phyloP scores from a whole-genome alignment of 2,888 invertebrate genomes.

The Cataglyphis rosenhaueri region DNA sequence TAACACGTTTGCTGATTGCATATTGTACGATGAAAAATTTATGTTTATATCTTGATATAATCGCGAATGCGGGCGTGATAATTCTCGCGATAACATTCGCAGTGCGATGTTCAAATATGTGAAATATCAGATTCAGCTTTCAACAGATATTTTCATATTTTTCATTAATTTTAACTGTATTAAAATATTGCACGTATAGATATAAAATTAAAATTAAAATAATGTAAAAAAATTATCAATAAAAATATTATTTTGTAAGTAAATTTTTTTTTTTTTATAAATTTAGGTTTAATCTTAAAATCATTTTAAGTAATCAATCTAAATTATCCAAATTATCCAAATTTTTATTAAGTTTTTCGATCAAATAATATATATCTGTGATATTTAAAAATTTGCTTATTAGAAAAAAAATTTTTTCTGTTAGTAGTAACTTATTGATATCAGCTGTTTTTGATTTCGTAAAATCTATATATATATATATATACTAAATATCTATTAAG shows the following conservation, averaged over 20 bases:
- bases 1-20: background rate
- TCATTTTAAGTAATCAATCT: too few relatives aligned
- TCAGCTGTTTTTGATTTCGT: too few relatives aligned
- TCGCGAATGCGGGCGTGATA: background rate
- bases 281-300: too few relatives aligned
- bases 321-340: too few relatives aligned
- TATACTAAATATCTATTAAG: too few relatives aligned
- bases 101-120: background rate
- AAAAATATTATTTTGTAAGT: background rate
- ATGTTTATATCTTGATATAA: background rate
- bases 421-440: too few relatives aligned
- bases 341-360: too few relatives aligned
- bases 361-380: too few relatives aligned
- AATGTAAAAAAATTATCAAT: background rate
- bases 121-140: background rate
- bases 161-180: background rate
- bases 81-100: background rate
- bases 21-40: background rate
- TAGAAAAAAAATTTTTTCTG: too few relatives aligned
- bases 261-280: too few relatives aligned
- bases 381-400: too few relatives aligned
- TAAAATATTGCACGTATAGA: background rate
- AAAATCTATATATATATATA: too few relatives aligned
- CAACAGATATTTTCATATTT: background rate
- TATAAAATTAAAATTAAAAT: background rate